Conservation (phyloP, 2,888 invertebrate species). For the Leptopilina myrica region DNA sequence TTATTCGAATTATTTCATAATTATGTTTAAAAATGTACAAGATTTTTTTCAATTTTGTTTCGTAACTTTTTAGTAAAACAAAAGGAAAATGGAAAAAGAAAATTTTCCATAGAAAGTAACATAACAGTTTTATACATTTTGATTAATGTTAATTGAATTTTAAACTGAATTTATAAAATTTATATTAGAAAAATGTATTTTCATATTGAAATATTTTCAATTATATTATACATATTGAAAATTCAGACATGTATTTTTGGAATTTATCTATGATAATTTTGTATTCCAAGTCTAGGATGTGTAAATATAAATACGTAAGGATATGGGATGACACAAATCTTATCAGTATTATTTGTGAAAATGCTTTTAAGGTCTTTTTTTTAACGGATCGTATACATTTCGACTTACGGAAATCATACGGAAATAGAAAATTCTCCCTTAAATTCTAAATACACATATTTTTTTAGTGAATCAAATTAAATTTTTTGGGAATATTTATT, state of each 20-base stretch:
- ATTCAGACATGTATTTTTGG: not conserved
- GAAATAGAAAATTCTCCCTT: not conserved
- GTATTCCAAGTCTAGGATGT: not conserved
- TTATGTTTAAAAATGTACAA: not conserved
- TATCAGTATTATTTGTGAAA: slow-evolving; percentile 9
- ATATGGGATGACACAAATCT: slow-evolving; percentile 11
- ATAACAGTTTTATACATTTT: too few relatives aligned
- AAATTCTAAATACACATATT: too few relatives aligned
- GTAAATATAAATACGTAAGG: not conserved
- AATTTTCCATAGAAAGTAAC: too few relatives aligned
- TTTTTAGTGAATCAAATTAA: too few relatives aligned
- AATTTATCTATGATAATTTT: not conserved
- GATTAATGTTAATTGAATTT: too few relatives aligned
- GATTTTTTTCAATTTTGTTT: not conserved
- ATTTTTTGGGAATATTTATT: too few relatives aligned
- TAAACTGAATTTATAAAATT: too few relatives aligned
- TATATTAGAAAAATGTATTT: too few relatives aligned
- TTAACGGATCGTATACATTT: not conserved
- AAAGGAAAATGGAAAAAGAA: not conserved
- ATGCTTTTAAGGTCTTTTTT: not conserved
- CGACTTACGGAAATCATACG: not conserved
- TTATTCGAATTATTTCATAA: not conserved
- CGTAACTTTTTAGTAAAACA: not conserved
- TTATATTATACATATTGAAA: not conserved
- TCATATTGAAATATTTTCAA: too few relatives aligned